phyloP scores from a whole-genome alignment of 2,888 invertebrate genomes.

The Eristalinus aeneus region DNA sequence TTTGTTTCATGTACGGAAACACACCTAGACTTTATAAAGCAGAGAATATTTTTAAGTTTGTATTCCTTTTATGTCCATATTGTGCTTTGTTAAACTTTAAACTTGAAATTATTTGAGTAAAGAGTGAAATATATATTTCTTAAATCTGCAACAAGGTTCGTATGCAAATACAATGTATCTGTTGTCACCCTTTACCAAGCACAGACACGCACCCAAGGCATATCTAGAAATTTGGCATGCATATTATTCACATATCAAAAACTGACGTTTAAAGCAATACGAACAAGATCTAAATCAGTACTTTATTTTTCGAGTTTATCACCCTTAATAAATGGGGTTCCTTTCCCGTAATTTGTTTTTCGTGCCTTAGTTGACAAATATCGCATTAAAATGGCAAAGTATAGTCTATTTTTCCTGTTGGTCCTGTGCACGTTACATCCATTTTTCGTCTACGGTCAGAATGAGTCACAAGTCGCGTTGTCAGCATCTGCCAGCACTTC shows the following conservation, averaged over 20 bases:
- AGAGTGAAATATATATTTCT: no score
- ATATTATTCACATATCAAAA: not conserved
- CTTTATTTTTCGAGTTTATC: not conserved
- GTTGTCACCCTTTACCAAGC: not conserved
- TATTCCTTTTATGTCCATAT: no score
- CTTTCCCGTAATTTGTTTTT: not conserved
- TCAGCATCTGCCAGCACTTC: constrained; percentile 36
- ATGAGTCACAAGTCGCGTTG: constrained; percentile 30
- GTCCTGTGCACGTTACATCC: constrained; percentile 2
- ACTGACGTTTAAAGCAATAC: not conserved
- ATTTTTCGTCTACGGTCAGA: constrained; percentile 10
- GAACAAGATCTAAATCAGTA: constrained; percentile 4
- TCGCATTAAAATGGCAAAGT: constrained; percentile 34
- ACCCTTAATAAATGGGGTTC: constrained; percentile 50
- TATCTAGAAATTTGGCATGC: not conserved
- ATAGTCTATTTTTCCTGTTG: not conserved
- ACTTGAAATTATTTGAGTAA: no score
- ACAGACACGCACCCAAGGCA: not conserved
- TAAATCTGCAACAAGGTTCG: no score
- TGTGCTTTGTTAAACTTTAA: no score
- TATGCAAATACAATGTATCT: no score
- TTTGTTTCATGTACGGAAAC: no score
- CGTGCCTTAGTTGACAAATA: constrained; percentile 42
- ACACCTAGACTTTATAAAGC: no score
- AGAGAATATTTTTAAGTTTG: no score